Conservation (phyloP, 2,888 invertebrate genomes). For the Zele albiditarsus region DNA sequence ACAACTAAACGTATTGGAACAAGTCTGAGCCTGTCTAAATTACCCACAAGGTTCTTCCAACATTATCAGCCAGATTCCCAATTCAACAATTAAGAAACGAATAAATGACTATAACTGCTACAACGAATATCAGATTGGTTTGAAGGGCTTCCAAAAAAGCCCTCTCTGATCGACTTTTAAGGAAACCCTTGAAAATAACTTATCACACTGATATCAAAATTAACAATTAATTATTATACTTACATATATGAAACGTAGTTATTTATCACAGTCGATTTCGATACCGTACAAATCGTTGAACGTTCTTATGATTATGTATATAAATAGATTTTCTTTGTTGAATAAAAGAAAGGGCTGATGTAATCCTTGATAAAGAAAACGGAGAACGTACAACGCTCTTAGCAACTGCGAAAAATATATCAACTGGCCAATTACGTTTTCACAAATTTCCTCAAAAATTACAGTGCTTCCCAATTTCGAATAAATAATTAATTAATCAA, state of each 20-base stretch:
- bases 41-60: background rate
- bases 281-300: background rate
- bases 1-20: constrained; percentile 41
- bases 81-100: background rate
- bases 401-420: background rate
- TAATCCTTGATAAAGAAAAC: background rate
- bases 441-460: too few species aligned
- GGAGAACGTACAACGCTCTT: background rate
- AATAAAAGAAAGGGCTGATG: background rate
- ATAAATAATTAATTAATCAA: background rate
- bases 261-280: constrained; percentile 1
- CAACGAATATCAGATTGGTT: too few species aligned
- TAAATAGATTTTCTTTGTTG: background rate
- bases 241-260: background rate
- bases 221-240: background rate
- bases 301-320: background rate
- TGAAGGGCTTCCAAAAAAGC: too few species aligned
- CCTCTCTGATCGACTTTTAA: too few species aligned
- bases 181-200: too few species aligned
- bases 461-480: background rate
- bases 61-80: background rate
- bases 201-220: background rate
- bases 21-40: constrained; percentile 35
- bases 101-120: too few species aligned
- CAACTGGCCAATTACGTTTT: background rate